Base-by-base conservation (phyloP, 2,113 vertebrate species). In the Gallinago paraguaiae region DNA sequence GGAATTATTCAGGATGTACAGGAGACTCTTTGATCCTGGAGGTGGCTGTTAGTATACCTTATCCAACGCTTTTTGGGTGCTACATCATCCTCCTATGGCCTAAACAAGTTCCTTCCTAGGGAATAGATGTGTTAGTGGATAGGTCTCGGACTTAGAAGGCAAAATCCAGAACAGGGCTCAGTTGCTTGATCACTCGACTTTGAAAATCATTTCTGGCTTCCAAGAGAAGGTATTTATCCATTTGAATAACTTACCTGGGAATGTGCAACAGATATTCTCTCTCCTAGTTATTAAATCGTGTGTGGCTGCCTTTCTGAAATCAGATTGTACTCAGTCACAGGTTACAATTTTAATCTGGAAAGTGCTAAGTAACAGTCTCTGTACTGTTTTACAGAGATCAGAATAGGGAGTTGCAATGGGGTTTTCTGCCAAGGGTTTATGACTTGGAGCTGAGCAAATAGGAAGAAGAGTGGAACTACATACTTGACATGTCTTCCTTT, bases 401-500 rank as follows among this genome's bases (percentile, higher is more conserved):
- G 59, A 54, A 68, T 19, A 76, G 41, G 61, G 75, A 90, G n/a
- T 37, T 60, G 35, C 15, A 50, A 1, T 2, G 3, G 46, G 46
- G 53, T 69, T 82, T 88, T 91, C 81, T 93, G 37, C 35, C 51
- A 24, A 61, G 37, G 13, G 8, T 51, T 74, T 86, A 25, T 83
- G 88, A 23, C 82, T 74, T 72, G 57, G 51, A 93, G 17, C 45
- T 91, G 75, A 82, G 31, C 39, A 53, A n/a, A n/a, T 39, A 60
- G 28, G 57, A 77, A 60, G 28, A 61, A 77, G 46, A 60, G 31
- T 60, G 41, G 7, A 43, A n/a, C 54, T 74, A 20, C 72, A 74
- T 90, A 91, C 33, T 75, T 97, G 93, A 97, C 91, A 8, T 64
- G 57, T 95, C 72, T 86, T 78, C 41, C 17, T 45, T 79, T 63